These are phyloP conservation scores for Epirrita christyi DNA, from an alignment of 2,888 invertebrate genomes.

Conservation along the genomic window DNA sequence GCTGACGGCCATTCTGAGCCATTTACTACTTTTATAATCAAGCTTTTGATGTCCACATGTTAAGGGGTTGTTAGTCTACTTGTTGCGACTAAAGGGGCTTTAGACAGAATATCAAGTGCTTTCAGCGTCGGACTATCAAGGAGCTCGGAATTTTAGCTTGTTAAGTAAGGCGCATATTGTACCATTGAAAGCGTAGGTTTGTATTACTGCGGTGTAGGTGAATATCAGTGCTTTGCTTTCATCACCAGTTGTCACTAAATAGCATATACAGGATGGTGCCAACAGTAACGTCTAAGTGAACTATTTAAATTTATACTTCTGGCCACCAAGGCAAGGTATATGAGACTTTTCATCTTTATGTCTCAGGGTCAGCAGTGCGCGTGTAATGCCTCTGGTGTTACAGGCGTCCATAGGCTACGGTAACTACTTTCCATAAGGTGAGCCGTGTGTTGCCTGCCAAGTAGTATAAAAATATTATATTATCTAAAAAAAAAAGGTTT, in stretches of 20 bases:
- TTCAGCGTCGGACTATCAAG: conserved; percentile 12
- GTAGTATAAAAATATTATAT: too few relatives aligned
- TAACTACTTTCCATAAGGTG: too few relatives aligned
- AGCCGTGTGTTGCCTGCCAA: too few relatives aligned
- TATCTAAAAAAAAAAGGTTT: too few relatives aligned
- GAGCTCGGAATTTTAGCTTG: neutral
- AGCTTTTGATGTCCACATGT: conserved; percentile 13
- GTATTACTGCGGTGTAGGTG: conserved; percentile 1
- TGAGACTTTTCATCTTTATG: too few relatives aligned
- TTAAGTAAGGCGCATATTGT: conserved; percentile 5
- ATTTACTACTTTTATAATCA: conserved; percentile 2
- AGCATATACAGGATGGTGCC: too few relatives aligned
- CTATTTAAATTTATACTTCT: too few relatives aligned
- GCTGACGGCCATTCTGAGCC: conserved; percentile 8
- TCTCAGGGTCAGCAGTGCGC: too few relatives aligned
- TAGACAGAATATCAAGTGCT: conserved; percentile 29
- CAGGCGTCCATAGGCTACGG: too few relatives aligned
- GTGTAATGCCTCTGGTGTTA: too few relatives aligned
- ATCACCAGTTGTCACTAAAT: neutral
- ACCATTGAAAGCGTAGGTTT: conserved; percentile 3
- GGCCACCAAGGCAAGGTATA: too few relatives aligned
- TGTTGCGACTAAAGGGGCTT: conserved; percentile 46
- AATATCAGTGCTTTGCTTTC: conserved; percentile 7
- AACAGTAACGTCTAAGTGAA: too few relatives aligned
- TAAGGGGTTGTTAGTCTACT: conserved; percentile 52